These are phyloP conservation scores for Caenorhabditis doughertyi DNA, from an alignment of 2,888 invertebrate species.

Conservation along the genomic window DNA sequence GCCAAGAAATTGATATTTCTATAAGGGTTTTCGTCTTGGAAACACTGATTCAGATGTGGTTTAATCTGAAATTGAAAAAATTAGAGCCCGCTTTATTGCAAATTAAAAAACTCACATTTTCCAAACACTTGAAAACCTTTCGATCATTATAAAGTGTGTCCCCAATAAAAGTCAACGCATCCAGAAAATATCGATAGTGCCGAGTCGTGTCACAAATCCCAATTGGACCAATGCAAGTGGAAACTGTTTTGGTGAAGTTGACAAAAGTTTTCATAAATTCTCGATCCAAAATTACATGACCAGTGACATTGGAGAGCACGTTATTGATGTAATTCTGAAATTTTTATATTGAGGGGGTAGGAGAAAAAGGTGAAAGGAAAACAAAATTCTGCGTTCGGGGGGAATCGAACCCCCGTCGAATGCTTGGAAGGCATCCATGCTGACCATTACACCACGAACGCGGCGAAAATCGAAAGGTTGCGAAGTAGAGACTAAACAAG, in stretches of 20 bases:
- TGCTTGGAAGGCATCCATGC: conserved; percentile 79
- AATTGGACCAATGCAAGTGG: conserved; percentile 1
- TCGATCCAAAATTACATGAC: background rate
- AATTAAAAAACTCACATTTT: conserved; percentile 10
- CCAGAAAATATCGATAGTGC: conserved; percentile 16
- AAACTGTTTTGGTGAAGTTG: background rate
- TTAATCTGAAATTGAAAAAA: background rate
- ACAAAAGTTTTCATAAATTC: conserved; percentile 3
- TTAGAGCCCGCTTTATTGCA: background rate
- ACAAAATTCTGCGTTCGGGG: conserved; percentile 72
- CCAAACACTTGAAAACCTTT: background rate
- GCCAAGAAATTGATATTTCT: too few species aligned
- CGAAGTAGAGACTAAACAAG: too few species aligned
- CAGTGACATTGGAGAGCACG: background rate
- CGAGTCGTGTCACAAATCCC: background rate
- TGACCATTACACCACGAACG: conserved; percentile 78
- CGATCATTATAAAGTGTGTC: background rate
- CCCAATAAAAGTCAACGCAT: conserved; percentile 4
- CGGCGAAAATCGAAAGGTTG: background rate
- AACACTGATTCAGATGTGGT: too few species aligned
- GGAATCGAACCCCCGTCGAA: conserved; percentile 78
- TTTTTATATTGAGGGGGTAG: background rate
- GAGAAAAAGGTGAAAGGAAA: background rate
- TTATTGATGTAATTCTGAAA: conserved; percentile 4
- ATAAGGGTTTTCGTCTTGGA: background rate